Evolutionary conservation across 2,888 invertebrate species (phyloP).

Genomic region (Notodonta ziczac): DNA sequence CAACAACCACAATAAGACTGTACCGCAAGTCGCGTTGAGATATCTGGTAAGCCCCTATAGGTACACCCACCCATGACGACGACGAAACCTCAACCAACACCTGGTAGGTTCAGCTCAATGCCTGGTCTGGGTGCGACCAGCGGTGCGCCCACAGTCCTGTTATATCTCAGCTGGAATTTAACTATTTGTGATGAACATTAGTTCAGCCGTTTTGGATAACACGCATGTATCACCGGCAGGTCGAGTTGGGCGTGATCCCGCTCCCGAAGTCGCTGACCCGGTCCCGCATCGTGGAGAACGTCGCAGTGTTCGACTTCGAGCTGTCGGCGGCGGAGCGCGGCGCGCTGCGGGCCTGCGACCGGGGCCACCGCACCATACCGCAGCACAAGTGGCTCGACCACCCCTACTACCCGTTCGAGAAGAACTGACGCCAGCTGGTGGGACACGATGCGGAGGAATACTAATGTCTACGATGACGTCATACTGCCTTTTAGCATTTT

Average conservation of each 20-base stretch:
- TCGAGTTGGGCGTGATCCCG: constrained; percentile 60
- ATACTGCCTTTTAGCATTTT: too few relatives aligned
- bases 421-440: constrained; percentile 18
- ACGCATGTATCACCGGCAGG: constrained; percentile 35
- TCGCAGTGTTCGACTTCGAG: constrained; percentile 61
- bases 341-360: constrained; percentile 44
- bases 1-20: constrained; percentile 86
- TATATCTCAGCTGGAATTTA: too few relatives aligned
- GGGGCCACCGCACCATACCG: constrained; percentile 53
- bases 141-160: too few relatives aligned
- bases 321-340: constrained; percentile 41
- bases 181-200: too few relatives aligned
- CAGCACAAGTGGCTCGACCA: constrained; percentile 54
- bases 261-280: constrained; percentile 67
- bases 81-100: too few relatives aligned
- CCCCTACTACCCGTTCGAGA: constrained; percentile 63
- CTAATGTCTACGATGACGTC: too few relatives aligned
- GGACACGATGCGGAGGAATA: too few relatives aligned
- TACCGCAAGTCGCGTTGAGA: constrained; percentile 86
- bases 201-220: too few relatives aligned
- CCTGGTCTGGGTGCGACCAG: too few relatives aligned
- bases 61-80: too few relatives aligned
- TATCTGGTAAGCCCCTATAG: constrained; percentile 82
- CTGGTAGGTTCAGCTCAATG: too few relatives aligned
- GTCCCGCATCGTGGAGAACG: constrained; percentile 58